phyloP scores from a whole-genome alignment of 2,113 vertebrate genomes.

The Brachionichthys hirsutus region DNA sequence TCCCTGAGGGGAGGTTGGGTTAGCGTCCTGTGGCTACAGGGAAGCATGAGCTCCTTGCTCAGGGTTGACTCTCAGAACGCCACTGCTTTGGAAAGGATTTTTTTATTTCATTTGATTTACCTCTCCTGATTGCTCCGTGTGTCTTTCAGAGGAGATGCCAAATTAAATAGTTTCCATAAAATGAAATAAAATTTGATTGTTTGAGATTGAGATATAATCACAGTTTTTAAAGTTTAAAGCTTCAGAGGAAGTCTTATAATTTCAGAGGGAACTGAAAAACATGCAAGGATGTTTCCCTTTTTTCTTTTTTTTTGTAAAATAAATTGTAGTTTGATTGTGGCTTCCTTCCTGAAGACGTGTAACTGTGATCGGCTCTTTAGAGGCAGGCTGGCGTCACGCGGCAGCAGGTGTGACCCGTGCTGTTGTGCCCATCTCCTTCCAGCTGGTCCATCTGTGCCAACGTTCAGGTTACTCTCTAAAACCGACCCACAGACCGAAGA shows the following conservation, averaged over 20 bases:
- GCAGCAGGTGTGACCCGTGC: too few species aligned
- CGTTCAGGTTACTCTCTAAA: constrained; percentile 38
- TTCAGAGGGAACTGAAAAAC: too few species aligned
- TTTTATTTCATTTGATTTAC: constrained; percentile 34
- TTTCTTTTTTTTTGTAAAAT: too few species aligned
- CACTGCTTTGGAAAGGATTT: constrained; percentile 44
- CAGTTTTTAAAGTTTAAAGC: too few species aligned
- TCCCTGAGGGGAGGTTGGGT: constrained; percentile 46
- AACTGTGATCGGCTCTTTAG: too few species aligned
- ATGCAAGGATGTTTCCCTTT: too few species aligned
- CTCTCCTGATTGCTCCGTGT: constrained; percentile 20
- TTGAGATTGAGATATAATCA: constrained; percentile 3
- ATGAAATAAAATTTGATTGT: constrained; percentile 27
- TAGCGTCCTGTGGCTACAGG: constrained; percentile 50
- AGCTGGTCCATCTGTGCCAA: constrained; percentile 37
- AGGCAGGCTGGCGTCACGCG: too few species aligned
- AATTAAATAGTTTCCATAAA: constrained; percentile 13
- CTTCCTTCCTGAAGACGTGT: too few species aligned
- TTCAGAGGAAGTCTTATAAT: too few species aligned
- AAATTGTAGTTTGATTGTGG: too few species aligned
- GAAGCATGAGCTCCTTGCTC: constrained; percentile 37
- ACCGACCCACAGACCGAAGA: constrained; percentile 29
- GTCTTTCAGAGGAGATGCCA: constrained; percentile 2
- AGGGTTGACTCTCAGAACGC: constrained; percentile 65
- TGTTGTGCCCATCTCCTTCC: constrained; percentile 32